Percentiles rank a stretch among this genome's conserved stretches.
phyloP scores from a whole-genome alignment of 2,888 invertebrate species.

The Megalurothrips usitatus region DNA sequence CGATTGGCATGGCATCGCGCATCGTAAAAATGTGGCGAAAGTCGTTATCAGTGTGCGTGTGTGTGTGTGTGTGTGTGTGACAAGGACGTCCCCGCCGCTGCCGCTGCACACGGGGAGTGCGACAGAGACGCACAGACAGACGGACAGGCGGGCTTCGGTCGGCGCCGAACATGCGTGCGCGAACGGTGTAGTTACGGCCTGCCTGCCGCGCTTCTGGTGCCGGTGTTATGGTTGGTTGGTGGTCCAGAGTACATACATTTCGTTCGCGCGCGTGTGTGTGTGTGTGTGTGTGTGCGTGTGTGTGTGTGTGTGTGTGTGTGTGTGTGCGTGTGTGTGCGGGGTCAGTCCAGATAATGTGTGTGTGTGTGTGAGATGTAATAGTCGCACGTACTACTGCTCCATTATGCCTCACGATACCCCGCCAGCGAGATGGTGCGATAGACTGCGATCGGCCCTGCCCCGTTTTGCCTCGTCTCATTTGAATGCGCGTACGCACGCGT shows the following conservation, averaged over 20 bases:
- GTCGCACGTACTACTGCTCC: conserved; percentile 14
- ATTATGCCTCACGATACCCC: conserved; percentile 7
- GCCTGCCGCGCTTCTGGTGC: not conserved
- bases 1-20: too few species aligned
- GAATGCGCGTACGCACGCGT: not conserved
- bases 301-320: not conserved
- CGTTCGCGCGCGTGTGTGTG: not conserved
- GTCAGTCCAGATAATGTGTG: too few species aligned
- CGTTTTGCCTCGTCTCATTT: not conserved
- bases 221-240: not conserved
- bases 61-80: too few species aligned
- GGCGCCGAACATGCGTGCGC: too few species aligned
- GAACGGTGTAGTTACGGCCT: not conserved
- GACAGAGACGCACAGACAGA: too few species aligned
- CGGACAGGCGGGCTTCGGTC: too few species aligned
- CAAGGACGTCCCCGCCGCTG: too few species aligned
- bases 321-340: not conserved
- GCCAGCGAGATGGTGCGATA: conserved; percentile 10
- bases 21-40: too few species aligned
- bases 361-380: not conserved
- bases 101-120: too few species aligned
- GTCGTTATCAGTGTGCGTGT: too few species aligned
- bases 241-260: not conserved
- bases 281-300: not conserved
- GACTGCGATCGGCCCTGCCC: not conserved